Evolutionary conservation across 2,797 vertebrate genomes (phyloP), one percentile per base, ranked within the genome.

Genomic region (Micromesistius poutassou): DNA sequence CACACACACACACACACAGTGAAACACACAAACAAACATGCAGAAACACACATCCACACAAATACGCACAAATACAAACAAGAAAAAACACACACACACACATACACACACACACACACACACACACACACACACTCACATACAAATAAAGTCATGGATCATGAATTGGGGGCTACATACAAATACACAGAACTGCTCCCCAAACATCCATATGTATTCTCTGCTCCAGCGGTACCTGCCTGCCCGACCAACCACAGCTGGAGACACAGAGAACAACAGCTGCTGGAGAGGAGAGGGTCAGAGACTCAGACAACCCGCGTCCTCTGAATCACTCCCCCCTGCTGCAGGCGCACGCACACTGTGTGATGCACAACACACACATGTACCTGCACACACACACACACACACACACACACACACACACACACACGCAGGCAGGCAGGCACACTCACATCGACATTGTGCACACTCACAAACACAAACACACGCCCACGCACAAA

Each of bases 261-360:
- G 78, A 88, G 85, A 28, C 80, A 71, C 78, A n/a, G 78, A 76
- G 84, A 89, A 81, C 89, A 91, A 82, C 90, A 91, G 88, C 88
- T 90, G 91, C 81, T 84, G 81, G 62, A 77, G 86, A 84, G 79
- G 85, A 80, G 85, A 80, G 85, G 90, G 90, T 91, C 89, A 90
- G 84, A 90, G 85, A 83, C 28, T 83, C 87, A 84, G 74, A 62
- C 81, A 85, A 89, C 81, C 85, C 75, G 84, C 83, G 89, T 89
- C 89, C 88, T 89, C 87, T 91, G 91, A 91, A 90, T 91, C 89
- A 91, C 80, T 70, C 7, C 75, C 38, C 30, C 78, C 89, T 86
- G 82, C 89, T 86, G 82, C 85, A 83, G 86, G 88, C 84, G 74
- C 80, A 76, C 84, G n/a, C n/a, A 82, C 16, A 30, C 74, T 81